Base-by-base conservation (phyloP, 2,113 vertebrate genomes). In the Hemiprocne comata region DNA sequence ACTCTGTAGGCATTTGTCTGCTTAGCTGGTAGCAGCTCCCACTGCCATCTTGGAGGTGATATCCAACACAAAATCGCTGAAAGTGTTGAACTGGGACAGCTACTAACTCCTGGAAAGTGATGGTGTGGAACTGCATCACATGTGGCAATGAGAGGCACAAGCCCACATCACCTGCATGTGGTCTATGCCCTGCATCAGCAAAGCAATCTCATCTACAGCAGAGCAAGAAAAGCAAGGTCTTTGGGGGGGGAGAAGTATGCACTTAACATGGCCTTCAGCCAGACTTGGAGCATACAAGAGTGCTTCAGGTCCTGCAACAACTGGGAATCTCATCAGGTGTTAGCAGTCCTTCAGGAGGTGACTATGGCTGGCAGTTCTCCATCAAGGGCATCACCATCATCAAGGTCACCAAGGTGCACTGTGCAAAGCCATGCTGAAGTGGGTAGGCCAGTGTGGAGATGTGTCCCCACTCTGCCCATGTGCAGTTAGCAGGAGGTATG, bases 111-210 rank as follows among this genome's bases (percentile, higher is more conserved):
- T 55, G 21, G 46, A 62, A 70, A 71, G 28, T 17, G 29, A 3
- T 48, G 36, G 5, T 21, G 31, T 80, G 42, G 34, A 62, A 73
- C 21, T 58, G 17, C 6, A 17, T 46, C 29, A 54, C 13, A 10
- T 5, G 6, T 54, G 31, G 16, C 55, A 74, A 54, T 11, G 46
- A 44, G 28, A 61, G 55, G 7, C 5, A 2, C 1, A 1, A 67
- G 51, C 12, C 53, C 28, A 42, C n/a, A 46, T 21, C 11, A 21
- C 10, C 33, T 29, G 21, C 2, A 0, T 0, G 0, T n/a, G 21
- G 31, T 40, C 28, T 36, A 48, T 76, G 18, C 23, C 38, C 60
- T 38, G 61, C 1, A 1, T 31, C 53, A 69, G 38, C 21, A 55
- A 24, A 60, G 17, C 54, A 40, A 40, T 11, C 17, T 65, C 44